Base-by-base conservation (phyloP, 2,113 vertebrate species). In the Oreochromis tanganicae region DNA sequence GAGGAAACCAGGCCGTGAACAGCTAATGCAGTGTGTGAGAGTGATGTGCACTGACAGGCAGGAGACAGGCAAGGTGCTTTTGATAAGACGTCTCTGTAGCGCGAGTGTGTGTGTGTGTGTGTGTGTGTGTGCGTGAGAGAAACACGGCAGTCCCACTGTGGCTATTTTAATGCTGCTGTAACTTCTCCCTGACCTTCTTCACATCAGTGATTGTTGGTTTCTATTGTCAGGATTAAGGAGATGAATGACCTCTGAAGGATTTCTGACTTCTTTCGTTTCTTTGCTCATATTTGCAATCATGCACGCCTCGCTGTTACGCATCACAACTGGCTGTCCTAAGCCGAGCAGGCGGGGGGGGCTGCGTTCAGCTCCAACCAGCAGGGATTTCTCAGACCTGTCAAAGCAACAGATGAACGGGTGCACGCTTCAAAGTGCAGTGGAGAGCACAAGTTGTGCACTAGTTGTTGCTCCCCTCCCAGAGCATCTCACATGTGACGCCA, bases 31-130 rank as follows among this genome's bases (percentile, higher is more conserved):
- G n/a, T 6, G 66, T 21, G 78, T 57, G 21, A 1, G 9, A 9
- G 36, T 80, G 68, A 92, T 86, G 63, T 63, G 85, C 73, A 79
- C 59, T 68, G 89, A 88, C 91, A 88, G 71, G 61, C 61, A 43
- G 59, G 50, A 13, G 55, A 7, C 66, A 13, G 56, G 48, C 24
- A 84, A 68, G 57, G 81, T 81, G 79, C 5, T 4, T 29, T 29
- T 29, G 29, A 29, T 29, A 4, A 5, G 29, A 29, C 29, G 29
- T 29, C 29, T 29, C 11, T 29, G 5, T 10, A n/a, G 46, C 6
- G 17, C 56, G 38, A 36, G 38, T 27, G 38, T 17, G 36, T 13
- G n/a, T 12, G 55, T 19, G 78, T 11, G 50, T 54, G 11, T 32
- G 32, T 34, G 32, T 46, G 34, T 38, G 41, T 6, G 48, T 48